Evolutionary conservation across 2,113 vertebrate species (phyloP), one percentile per base, ranked within the genome.

Genomic region (Scortum barcoo): DNA sequence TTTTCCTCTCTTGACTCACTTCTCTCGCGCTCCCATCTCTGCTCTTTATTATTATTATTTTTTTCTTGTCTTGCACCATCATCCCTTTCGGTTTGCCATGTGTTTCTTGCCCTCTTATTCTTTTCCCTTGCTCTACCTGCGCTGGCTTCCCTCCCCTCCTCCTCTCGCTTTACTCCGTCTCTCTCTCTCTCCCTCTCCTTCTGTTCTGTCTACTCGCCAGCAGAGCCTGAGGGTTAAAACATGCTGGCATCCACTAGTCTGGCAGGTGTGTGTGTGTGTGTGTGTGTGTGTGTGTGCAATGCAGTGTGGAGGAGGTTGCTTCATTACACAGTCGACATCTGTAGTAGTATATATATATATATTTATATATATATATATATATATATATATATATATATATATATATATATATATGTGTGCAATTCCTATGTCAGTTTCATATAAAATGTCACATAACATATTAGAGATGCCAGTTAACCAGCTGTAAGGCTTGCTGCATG

Each of bases 161-260:
- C 63, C 48, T 66, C 76, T 76, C 71, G 68, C 75, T 51, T 89
- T 63, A 33, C 71, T 54, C 70, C 58, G 33, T 78, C 77, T 81
- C 80, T 81, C 78, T 81, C 78, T 46, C 80, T 82, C 76, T 63
- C 50, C 14, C 50, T 65, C 88, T 85, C 87, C 73, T 86, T 92
- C 86, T 92, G 90, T 87, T 92, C 88, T 48, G 56, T 86, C 82
- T 65, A 80, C 76, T 84, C 51, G 77, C 83, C 87, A 89, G 80
- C 71, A 85, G 76, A 91, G 88, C 89, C 88, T 56, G 54, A 63
- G 84, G 89, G 87, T 92, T 91, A 92, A 91, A 87, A 83, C 91
- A 93, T 83, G 87, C 84, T 86, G 89, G 87, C 88, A 92, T 79
- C 57, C 65, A 81, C 68, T 69, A 62, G 67, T 90, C 84, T 89